These are phyloP conservation scores for Drosophila stalkeri DNA, from an alignment of 2,888 invertebrate species.

Conservation along the genomic window DNA sequence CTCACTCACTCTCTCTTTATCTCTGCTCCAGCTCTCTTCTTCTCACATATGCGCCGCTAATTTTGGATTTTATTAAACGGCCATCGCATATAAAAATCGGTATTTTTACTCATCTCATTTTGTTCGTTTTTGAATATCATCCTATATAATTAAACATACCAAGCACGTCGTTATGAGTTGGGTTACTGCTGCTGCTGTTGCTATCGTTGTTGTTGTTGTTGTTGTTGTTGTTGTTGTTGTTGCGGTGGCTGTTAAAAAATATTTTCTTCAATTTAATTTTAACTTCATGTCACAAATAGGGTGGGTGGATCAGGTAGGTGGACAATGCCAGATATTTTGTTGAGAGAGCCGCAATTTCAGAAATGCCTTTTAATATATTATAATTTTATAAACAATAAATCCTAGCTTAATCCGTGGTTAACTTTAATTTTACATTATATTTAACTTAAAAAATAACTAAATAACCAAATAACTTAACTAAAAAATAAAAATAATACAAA, in stretches of 20 bases:
- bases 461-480: too few species aligned
- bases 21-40: not conserved
- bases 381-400: too few species aligned
- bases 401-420: too few species aligned
- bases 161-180: constrained; percentile 69
- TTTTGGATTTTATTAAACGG: constrained; percentile 76
- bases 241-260: constrained; percentile 35
- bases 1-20: not conserved
- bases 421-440: too few species aligned
- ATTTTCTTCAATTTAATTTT: constrained; percentile 72
- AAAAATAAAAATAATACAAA: too few species aligned
- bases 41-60: constrained; percentile 73
- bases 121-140: constrained; percentile 75
- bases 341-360: constrained; percentile 13
- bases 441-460: too few species aligned
- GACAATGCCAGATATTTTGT: not conserved
- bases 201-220: constrained; percentile 1
- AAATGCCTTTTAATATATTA: not conserved
- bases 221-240: constrained; percentile 23
- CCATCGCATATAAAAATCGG: constrained; percentile 68
- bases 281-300: constrained; percentile 77
- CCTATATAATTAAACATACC: constrained; percentile 78
- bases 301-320: constrained; percentile 46
- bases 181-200: constrained; percentile 27
- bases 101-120: constrained; percentile 67